Evolutionary conservation across 2,888 invertebrate species (phyloP), one percentile per base, ranked within the genome.

Genomic region (Tridacna gigas): DNA sequence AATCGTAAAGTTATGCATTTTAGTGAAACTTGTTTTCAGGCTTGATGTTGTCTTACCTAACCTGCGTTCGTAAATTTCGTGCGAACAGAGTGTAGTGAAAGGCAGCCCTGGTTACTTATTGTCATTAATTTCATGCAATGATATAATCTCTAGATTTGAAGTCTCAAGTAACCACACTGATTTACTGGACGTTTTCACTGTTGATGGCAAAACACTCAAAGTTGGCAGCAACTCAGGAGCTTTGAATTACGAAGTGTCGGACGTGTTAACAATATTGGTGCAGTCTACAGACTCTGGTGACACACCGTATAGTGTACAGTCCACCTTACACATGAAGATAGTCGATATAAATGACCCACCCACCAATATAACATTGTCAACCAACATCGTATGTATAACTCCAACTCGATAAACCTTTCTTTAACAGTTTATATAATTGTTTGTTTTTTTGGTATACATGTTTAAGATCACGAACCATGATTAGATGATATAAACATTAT

Each of bases 261-360:
- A 82, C n/a, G 69, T 86, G 7, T 86, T 89, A 37, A 84, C 90
- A 3, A 56, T 91, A n/a, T 56, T 76, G 18, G 69, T 91, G 7
- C 71, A 83, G 26, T 86, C 90, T 0, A 69, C 28, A 20, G 91
- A 91, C 56, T 88, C 89, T 28, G 91, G 90, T 0, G 60, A 71
- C 0, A 88, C 89, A 12, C 82, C 89, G 2, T 83, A 88, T 13
- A 77, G 74, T 20, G 74, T 77, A 11, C 77, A 67, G 11, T 86
- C 82, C 25, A 82, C 88, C 0, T 51, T 91, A 15, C 82, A 73
- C n/a, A 80, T 91, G 13, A 37, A 77, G 12, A 56, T 91, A 12
- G 13, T 76, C 18, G 86, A 91, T 82, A 79, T 75, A 18, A 91
- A 91, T 66, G 90, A 91, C 73, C 86, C 90, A 28, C 90, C 90